A percentile compares a stretch with the other conserved stretches of the same genome.
Conservation (phyloP, 1,140 invertebrate species). For the Ips typographus region DNA sequence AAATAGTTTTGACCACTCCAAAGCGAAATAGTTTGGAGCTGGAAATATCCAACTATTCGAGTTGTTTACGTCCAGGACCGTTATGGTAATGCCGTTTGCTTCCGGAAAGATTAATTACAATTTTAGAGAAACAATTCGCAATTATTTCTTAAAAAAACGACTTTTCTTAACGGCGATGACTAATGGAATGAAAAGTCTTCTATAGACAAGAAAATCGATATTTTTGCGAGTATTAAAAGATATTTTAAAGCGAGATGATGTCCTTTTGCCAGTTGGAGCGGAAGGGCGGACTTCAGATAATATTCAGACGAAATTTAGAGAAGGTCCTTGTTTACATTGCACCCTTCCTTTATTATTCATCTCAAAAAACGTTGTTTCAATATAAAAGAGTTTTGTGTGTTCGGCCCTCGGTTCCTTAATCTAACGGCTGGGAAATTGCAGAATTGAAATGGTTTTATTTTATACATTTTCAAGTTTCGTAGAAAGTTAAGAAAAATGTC, state of each 20-base stretch:
- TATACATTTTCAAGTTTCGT: no score
- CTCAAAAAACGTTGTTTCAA: no score
- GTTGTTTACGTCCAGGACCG: no score
- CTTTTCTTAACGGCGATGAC: conserved; percentile 6
- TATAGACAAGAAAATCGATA: conserved; percentile 18
- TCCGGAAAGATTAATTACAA: background rate
- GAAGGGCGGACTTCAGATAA: conserved; percentile 11
- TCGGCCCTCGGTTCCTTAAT: no score
- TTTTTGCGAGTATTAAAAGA: conserved; percentile 16
- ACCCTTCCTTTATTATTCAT: background rate
- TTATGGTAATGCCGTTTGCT: no score
- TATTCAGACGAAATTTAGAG: conserved; percentile 12
- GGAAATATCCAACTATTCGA: no score
- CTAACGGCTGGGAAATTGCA: no score
- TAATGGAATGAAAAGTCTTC: conserved; percentile 12
- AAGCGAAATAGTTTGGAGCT: background rate
- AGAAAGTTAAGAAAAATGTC: no score
- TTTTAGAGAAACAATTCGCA: conserved; percentile 5
- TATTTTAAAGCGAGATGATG: conserved; percentile 8
- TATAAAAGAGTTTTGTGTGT: no score
- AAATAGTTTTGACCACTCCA: background rate
- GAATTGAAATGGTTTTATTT: no score
- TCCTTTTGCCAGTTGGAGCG: conserved; percentile 9
- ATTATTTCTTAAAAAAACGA: background rate
- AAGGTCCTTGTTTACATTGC: conserved; percentile 12